Percentiles rank a stretch among this genome's conserved stretches.
These are phyloP conservation scores for Leptosomus discolor DNA, from an alignment of 2,113 vertebrate species.

Conservation along the genomic window DNA sequence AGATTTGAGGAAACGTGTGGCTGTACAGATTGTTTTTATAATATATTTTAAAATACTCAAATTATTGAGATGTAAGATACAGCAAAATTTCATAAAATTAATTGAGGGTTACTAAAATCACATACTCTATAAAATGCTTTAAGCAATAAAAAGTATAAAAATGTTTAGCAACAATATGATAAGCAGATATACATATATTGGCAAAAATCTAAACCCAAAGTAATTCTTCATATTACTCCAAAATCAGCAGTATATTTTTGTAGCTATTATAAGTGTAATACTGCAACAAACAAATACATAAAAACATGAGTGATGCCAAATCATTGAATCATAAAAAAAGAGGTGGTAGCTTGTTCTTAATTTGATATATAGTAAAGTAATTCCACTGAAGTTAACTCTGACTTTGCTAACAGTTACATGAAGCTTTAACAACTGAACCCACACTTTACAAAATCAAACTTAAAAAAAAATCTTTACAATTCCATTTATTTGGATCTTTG, in stretches of 20 bases:
- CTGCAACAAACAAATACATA: not conserved
- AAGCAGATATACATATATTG: not conserved
- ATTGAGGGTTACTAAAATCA: not conserved
- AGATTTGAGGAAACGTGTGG: not conserved
- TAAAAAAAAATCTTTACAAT: not conserved
- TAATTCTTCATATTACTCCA: not conserved
- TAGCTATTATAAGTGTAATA: not conserved
- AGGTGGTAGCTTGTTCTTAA: not conserved
- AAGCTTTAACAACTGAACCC: not conserved
- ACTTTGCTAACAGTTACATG: not conserved
- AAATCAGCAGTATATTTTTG: not conserved
- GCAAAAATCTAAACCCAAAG: not conserved
- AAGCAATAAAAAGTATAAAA: not conserved
- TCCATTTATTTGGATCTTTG: not conserved
- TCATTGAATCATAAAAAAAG: not conserved
- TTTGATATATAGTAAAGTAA: not conserved
- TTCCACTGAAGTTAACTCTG: not conserved
- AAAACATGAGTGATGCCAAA: not conserved
- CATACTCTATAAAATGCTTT: not conserved
- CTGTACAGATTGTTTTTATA: not conserved
- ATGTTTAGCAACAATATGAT: not conserved
- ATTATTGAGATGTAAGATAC: too few species aligned
- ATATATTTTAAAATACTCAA: too few species aligned
- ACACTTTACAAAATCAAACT: not conserved
- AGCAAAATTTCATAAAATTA: not conserved